Evolutionary conservation across 2,113 vertebrate species (phyloP), one percentile per base, ranked within the genome.

Genomic region (Rhipidura dahli): DNA sequence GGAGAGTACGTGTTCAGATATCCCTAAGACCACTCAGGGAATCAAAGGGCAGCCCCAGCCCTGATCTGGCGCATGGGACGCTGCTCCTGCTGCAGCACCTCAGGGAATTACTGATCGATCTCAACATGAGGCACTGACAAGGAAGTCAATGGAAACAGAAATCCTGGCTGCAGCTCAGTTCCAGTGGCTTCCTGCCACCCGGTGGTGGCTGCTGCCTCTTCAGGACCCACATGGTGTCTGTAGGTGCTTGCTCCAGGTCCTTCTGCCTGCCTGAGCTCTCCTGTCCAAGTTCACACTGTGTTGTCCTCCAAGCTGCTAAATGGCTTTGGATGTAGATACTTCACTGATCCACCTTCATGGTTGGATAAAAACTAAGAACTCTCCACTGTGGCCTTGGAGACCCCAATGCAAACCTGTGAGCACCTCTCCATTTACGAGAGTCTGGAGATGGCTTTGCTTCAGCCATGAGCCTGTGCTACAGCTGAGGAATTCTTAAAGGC

Each of bases 1-100:
- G 79, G 85, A 71, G 95, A 93, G 20, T 80, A 9, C 13, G 8
- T 70, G 54, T 77, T 97, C 87, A 92, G 79, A 66, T 86, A 66
- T 57, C 47, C 78, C 84, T 73, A 7, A 77, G 54, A 72, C 37
- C 60, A 24, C 82, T 91, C 69, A 45, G 61, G 79, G 42, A 85
- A 63, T 28, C 30, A 70, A 85, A 42, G 10, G 40, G 54, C 4
- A 7, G 79, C 54, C 50, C 53, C 49, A 65, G 63, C 60, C 51
- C n/a, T 71, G 80, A 73, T 44, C 86, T 78, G 76, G 68, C 42
- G 51, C 68, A 63, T 28, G 33, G 63, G 10, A 18, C 8, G 14
- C 88, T 93, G 72, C n/a, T 81, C 28, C 85, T 69, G 6, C 71
- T 69, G 77, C 42, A 57, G 42, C 15, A 2, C 70, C 54, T 80